phyloP scores from a whole-genome alignment of 2,888 invertebrate species.

The Eucriotettix oculatus region DNA sequence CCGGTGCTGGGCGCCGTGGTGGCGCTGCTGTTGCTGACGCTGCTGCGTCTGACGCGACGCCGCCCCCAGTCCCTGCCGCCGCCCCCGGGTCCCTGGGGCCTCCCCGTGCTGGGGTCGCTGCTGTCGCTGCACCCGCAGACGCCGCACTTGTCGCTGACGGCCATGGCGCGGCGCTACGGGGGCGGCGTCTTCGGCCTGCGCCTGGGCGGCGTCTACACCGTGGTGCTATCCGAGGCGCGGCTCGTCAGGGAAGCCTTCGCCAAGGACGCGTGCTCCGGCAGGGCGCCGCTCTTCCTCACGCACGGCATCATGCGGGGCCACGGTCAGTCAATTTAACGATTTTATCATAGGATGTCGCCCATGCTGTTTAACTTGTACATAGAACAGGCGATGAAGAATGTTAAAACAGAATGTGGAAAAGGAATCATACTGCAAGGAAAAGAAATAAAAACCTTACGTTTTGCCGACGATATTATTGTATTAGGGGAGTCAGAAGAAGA shows the following conservation, averaged over 20 bases:
- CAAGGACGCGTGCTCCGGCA: slow-evolving; percentile 52
- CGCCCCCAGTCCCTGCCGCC: slow-evolving; percentile 39
- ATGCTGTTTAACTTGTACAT: too few relatives aligned
- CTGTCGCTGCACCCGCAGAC: slow-evolving; percentile 48
- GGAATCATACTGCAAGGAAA: too few relatives aligned
- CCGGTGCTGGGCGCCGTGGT: not conserved
- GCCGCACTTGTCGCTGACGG: slow-evolving; percentile 55
- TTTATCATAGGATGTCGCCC: too few relatives aligned
- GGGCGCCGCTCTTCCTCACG: slow-evolving; percentile 68
- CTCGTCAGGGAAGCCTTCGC: slow-evolving; percentile 55
- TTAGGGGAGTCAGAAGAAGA: too few relatives aligned
- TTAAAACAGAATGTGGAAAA: too few relatives aligned
- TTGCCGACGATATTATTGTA: too few relatives aligned
- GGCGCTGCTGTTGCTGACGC: not conserved
- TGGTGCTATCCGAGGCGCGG: slow-evolving; percentile 59
- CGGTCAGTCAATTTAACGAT: slow-evolving; percentile 33
- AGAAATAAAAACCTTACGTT: too few relatives aligned
- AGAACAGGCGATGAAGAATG: too few relatives aligned
- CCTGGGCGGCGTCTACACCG: slow-evolving; percentile 58
- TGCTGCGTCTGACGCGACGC: not conserved
- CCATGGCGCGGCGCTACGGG: slow-evolving; percentile 41
- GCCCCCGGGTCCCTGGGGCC: slow-evolving; percentile 80
- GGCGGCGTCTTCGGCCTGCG: slow-evolving; percentile 47
- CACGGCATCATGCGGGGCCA: slow-evolving; percentile 78
- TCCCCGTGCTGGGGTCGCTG: slow-evolving; percentile 69